Base-by-base conservation (phyloP, 2,797 vertebrate genomes). In the Neostethus bicornis region DNA sequence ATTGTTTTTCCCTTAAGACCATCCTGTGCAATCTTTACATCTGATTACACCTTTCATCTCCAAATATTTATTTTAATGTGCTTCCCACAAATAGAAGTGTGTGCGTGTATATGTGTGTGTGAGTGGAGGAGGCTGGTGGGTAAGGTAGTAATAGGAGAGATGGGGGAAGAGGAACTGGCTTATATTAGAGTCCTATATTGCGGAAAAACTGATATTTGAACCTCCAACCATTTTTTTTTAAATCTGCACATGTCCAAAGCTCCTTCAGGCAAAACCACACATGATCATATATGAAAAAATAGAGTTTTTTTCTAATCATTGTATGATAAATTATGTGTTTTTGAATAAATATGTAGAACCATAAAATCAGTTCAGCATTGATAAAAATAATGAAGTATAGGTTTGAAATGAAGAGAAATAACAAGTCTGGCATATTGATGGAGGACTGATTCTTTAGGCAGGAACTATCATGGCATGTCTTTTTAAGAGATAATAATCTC, bases 201-300 rank as follows among this genome's bases (percentile, higher is more conserved):
- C 42, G 72, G 64, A 65, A 41, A 70, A 51, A 56, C 71, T 53
- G 20, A 47, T 70, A 68, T 78, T 3, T 47, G 32, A 61, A 53
- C 53, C 45, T 47, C 26, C 55, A 31, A 50, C 59, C 73, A 81
- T 62, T 41, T 43, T 32, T 65, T 75, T 73, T 76, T 75, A 53
- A 72, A 63, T 54, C 63, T 66, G 57, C 56, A 69, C 66, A 71
- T 77, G 63, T 84, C 70, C 61, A 70, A 42, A 4, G 28, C 28
- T 52, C 29, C 80, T 72, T 60, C 35, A 16, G 70, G 79, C 93
- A 90, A 92, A 92, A 92, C 91, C 92, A 92, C 91, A 92, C 90
- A 93, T 77, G 55, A 80, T 81, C 42, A 65, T 73, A 63, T n/a
- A 66, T 61, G 50, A 72, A 73, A 76, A 81, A 70, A 60, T 62